Base-by-base conservation (phyloP, 2,113 vertebrate species). In the Phoxinus phoxinus region DNA sequence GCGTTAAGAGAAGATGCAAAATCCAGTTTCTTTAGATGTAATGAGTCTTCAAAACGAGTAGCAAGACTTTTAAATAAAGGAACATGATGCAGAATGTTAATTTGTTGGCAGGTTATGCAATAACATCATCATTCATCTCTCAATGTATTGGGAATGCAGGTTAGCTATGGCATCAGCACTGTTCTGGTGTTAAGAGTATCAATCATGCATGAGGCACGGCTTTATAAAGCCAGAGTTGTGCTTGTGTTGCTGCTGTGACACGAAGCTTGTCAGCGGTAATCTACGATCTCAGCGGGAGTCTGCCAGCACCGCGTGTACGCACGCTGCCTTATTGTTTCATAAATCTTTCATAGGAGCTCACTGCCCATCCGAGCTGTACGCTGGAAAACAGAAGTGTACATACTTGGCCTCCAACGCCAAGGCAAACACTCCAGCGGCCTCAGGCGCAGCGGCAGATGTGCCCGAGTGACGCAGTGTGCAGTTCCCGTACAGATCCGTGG, bases 381-480 rank as follows among this genome's bases (percentile, higher is more conserved):
- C 46, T 71, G 77, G 65, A 69, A 86, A 58, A 23, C 21, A 21
- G 25, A 76, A 86, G 65, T 75, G 78, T 86, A 96, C 98, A 81
- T 97, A 99, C 98, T 99, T 99, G 87, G 98, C 98, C 92, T 99
- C 98, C 87, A 99, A 93, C 79, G 98, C 97, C 92, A 99, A 91
- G 69, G 98, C 98, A 67, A 99, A 99, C 86, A 99, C 98, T 1
- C 98, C 98, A 1, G 98, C 98, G 53, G 98, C 98, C 90, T 99
- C 98, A 0, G 98, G 98, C 88, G 98, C 98, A 51, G 98, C 98
- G 21, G 98, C 98, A 25, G 98, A 99, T 1, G 98, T 99, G 88
- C 98, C 98, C 0, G 98, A 99, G 88, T 99, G 98, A 85, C 98
- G 97, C 89, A 99, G 94, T 0, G 98, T 99, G 88, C 98, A 99